Evolutionary conservation across 2,888 invertebrate genomes (phyloP), one percentile per base, ranked within the genome.

Genomic region (Yponomeuta sedellus): DNA sequence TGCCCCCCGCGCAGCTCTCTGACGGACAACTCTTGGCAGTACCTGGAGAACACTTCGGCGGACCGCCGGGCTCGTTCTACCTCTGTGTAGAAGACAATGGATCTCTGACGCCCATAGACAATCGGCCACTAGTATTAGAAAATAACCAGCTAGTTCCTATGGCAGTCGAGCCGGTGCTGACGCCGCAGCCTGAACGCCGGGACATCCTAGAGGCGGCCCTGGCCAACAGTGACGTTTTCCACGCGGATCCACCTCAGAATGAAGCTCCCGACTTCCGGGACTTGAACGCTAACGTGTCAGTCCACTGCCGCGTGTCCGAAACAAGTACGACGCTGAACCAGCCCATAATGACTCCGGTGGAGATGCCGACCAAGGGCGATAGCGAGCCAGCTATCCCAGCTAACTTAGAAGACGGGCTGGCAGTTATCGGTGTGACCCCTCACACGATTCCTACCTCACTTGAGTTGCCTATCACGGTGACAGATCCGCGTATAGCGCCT

Each of bases 261-360:
- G 93, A 94, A 20, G 93, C 93, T 68, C 92, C 94, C 0, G 93
- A 93, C 70, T 93, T 92, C 76, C 90, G 93, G 68, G 92, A 93
- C 58, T 85, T 94, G 20, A 88, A 93, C 82, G 88, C 94, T 69
- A 84, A 91, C 82, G 82, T 92, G 72, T 77, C 92, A 67, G 78
- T 92, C 73, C 83, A 93, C 82, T 81, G 94, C 67, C 92, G 94
- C 70, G 95, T 96, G 0, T 93, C 94, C 4, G 96, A 96, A 80
- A 96, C 96, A 0, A 96, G 95, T 71, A 91, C 95, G 5, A 93
- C 94, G 12, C 88, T 96, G 19, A 93, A 96, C 76, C 95, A 94
- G 80, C 95, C 96, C 0, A 96, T 96, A 66, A 96, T 96, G 96
- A 95, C 96, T 1, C 94, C 96, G 0, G 83, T 95, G 34, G 96